A percentile compares a stretch with the other conserved stretches of the same genome.
Evolutionary conservation across 1,140 invertebrate genomes (phyloP).

Genomic region (Drosophila pallidifrons): DNA sequence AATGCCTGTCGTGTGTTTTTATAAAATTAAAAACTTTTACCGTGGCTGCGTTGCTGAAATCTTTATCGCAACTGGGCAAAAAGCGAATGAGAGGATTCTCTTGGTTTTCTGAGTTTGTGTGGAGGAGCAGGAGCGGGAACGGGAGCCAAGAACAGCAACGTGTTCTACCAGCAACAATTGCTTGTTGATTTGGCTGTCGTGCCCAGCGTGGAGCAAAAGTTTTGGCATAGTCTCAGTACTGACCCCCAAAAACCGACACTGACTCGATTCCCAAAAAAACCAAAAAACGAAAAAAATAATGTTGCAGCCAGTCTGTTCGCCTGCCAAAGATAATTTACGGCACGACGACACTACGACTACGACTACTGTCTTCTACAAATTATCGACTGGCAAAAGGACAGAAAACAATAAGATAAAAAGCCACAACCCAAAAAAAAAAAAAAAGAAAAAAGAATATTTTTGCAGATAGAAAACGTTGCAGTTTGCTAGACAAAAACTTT

Average conservation of each 20-base stretch:
- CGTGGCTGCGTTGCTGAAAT: conserved; percentile 36
- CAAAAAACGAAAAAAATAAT: too few species aligned
- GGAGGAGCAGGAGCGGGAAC: neutral
- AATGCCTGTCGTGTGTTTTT: conserved; percentile 72
- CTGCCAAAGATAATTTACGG: conserved; percentile 81
- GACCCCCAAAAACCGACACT: conserved; percentile 25
- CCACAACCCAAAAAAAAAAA: conserved; percentile 45
- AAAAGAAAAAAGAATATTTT: conserved; percentile 26
- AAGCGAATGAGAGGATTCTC: neutral
- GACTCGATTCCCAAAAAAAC: conserved; percentile 23
- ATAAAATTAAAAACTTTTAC: conserved; percentile 75
- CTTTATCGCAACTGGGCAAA: conserved; percentile 35
- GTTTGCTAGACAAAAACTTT: conserved; percentile 65
- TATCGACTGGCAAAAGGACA: conserved; percentile 71
- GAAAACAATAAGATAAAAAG: neutral
- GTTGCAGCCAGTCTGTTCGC: conserved; percentile 45
- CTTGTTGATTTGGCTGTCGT: conserved; percentile 74
- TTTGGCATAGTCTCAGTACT: conserved; percentile 57
- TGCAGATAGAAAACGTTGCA: conserved; percentile 45
- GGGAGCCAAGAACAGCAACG: conserved; percentile 34
- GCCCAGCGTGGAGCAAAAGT: conserved; percentile 61
- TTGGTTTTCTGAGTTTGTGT: neutral
- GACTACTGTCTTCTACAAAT: conserved; percentile 75
- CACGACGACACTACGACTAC: conserved; percentile 35
- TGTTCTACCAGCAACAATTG: conserved; percentile 81